A percentile compares a stretch with the other conserved stretches of the same genome.
Conservation (phyloP, 30 jellyfish, hydroid and myxozoan genomes). For the Chrysaora quinquecirrha region DNA sequence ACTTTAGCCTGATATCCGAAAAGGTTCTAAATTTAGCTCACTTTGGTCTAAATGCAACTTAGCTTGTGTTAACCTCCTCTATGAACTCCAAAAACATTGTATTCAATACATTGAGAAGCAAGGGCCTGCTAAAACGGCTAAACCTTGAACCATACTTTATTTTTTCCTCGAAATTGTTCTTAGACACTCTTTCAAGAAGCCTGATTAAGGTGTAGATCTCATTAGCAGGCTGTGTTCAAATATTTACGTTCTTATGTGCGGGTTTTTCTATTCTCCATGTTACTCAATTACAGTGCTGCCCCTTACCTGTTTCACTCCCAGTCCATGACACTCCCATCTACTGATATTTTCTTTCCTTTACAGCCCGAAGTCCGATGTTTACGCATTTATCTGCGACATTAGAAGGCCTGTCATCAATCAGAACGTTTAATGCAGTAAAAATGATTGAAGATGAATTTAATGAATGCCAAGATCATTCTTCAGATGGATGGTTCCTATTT, state of each 20-base stretch:
- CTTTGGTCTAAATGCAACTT: too few relatives aligned
- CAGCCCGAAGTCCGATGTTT: constrained; percentile 85
- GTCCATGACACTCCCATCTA: too few relatives aligned
- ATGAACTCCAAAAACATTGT: too few relatives aligned
- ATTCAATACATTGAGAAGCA: too few relatives aligned
- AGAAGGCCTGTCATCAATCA: constrained; percentile 73
- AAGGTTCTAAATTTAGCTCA: too few relatives aligned
- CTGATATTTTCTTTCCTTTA: background rate
- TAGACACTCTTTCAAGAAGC: background rate
- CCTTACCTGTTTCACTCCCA: too few relatives aligned
- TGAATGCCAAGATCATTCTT: constrained; percentile 69
- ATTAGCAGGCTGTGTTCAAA: background rate
- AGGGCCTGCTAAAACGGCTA: too few relatives aligned
- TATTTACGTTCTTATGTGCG: too few relatives aligned
- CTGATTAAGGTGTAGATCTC: background rate
- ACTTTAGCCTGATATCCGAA: too few relatives aligned
- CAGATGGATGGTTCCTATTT: constrained; percentile 76
- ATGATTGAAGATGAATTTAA: constrained; percentile 50
- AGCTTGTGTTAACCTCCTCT: too few relatives aligned
- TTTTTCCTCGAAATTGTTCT: background rate
- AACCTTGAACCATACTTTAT: too few relatives aligned
- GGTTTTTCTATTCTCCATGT: background rate
- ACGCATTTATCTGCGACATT: constrained; percentile 76
- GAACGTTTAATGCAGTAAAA: constrained; percentile 49
- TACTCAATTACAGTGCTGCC: too few relatives aligned